Base-by-base conservation (phyloP, 2,888 invertebrate genomes). In the Aphidius colemani region DNA sequence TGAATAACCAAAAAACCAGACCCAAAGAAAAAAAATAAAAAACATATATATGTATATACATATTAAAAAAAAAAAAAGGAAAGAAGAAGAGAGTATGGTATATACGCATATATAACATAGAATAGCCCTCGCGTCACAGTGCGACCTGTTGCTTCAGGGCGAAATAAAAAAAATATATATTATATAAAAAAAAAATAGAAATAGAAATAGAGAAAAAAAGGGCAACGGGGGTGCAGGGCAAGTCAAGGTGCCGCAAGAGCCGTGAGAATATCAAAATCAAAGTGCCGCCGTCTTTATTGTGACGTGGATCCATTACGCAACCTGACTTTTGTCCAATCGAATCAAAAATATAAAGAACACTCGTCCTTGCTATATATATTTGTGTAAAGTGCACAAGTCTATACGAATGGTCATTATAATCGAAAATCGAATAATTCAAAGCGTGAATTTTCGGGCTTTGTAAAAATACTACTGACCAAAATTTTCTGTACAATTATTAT, bases 191-290 rank as follows among this genome's bases (percentile, higher is more conserved):
- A 64, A 53, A 64, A 59, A 61, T 68, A 48, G 41, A 61, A 60
- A 61, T 53, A 44, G 55, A 40, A 59, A 61, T 43, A 43, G 50
- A 50, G 63, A 65, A 64, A 65, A 66, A 59, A 65, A 66, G 69
- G 67, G 61, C 67, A 61, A 64, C 64, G 67, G 66, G 69, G 69
- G 69, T 66, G 67, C 65, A 60, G 60, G 46, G 59, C 56, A 61
- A 62, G 56, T 53, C 45, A 59, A 64, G 60, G 56, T 68, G 65
- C 68, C 69, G 70, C 66, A 72, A 70, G 67, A 71, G 71, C 71
- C 79, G 79, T 80, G 79, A 79, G 80, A 81, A 80, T 74, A 64
- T 68, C 63, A 62, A 69, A 74, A 70, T 80, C 79, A 80, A 81
- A 81, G 78, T 71, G 51, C 68, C 66, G 72, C 79, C 78, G 78